Evolutionary conservation across 2,888 invertebrate genomes (phyloP).

Genomic region (Platycnemis pennipes): DNA sequence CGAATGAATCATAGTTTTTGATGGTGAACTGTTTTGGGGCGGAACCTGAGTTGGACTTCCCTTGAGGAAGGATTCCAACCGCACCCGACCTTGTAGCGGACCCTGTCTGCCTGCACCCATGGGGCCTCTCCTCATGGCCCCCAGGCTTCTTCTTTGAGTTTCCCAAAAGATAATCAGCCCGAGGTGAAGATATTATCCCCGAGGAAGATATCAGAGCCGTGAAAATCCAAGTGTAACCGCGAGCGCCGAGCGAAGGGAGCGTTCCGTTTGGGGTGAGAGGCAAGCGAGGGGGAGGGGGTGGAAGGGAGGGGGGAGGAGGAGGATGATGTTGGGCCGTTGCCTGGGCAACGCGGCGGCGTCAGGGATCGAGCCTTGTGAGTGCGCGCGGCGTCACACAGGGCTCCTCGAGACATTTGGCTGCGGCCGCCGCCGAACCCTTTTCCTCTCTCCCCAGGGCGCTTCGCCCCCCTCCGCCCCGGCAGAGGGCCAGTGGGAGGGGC

Average conservation of each 20-base stretch:
- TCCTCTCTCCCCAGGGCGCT: neutral
- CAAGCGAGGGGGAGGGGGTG: neutral
- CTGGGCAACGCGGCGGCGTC: constrained; percentile 55
- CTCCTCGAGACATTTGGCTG: too few species aligned
- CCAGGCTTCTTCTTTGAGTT: neutral
- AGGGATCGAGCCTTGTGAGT: neutral
- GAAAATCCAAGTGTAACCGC: neutral
- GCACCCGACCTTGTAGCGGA: too few species aligned
- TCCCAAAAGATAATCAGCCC: neutral
- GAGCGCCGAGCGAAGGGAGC: neutral
- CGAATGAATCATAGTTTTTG: too few species aligned
- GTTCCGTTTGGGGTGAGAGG: neutral
- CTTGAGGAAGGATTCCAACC: too few species aligned
- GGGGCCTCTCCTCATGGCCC: neutral
- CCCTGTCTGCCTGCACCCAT: too few species aligned
- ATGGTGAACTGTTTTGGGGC: too few species aligned
- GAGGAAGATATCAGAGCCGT: neutral
- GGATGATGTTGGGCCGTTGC: neutral
- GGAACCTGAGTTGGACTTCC: too few species aligned
- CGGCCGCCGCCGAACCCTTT: too few species aligned
- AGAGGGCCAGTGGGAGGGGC: constrained; percentile 53
- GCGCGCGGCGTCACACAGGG: too few species aligned
- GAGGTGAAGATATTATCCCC: neutral
- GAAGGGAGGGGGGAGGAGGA: neutral
- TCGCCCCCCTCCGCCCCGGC: neutral